Percentiles rank a stretch among this genome's conserved stretches.
Evolutionary conservation across 2,113 vertebrate species (phyloP).

Genomic region (Tenrec ecaudatus): DNA sequence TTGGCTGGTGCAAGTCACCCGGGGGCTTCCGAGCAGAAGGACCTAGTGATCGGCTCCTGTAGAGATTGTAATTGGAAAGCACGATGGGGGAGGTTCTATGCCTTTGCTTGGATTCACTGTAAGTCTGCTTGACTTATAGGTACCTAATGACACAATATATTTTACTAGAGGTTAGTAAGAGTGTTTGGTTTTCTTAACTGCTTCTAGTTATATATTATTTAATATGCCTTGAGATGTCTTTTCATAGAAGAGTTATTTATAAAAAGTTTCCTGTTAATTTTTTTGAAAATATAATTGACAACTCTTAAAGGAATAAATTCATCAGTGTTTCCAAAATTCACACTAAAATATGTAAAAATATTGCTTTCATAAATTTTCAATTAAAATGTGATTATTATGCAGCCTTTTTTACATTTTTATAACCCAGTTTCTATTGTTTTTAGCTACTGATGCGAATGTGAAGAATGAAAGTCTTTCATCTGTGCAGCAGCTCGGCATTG

Average conservation of each 20-base stretch:
- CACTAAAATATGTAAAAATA: conserved; percentile 72
- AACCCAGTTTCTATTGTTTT: conserved; percentile 71
- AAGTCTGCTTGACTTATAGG: too few species aligned
- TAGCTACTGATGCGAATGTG: conserved; percentile 83
- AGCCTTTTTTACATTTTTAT: conserved; percentile 72
- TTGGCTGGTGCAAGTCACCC: neutral
- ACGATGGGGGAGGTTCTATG: neutral
- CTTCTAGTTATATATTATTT: neutral
- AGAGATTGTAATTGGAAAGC: neutral
- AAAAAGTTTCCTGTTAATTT: conserved; percentile 49
- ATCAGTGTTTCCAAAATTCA: conserved; percentile 58
- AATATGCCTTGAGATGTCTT: conserved; percentile 39
- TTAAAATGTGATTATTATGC: conserved; percentile 76
- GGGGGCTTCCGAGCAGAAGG: neutral
- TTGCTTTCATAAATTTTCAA: conserved; percentile 75
- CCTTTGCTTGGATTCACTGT: neutral
- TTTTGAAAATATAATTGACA: conserved; percentile 69
- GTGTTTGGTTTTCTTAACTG: neutral
- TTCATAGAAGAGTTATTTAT: conserved; percentile 32
- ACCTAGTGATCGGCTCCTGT: neutral
- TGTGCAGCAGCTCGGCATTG: conserved; percentile 89
- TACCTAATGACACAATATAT: neutral
- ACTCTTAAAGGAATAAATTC: conserved; percentile 65
- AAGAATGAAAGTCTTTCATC: conserved; percentile 86
- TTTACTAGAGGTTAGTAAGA: conserved; percentile 1